Evolutionary conservation across 2,888 invertebrate species (phyloP), one percentile per base, ranked within the genome.

Genomic region (Clistopyga incitator): DNA sequence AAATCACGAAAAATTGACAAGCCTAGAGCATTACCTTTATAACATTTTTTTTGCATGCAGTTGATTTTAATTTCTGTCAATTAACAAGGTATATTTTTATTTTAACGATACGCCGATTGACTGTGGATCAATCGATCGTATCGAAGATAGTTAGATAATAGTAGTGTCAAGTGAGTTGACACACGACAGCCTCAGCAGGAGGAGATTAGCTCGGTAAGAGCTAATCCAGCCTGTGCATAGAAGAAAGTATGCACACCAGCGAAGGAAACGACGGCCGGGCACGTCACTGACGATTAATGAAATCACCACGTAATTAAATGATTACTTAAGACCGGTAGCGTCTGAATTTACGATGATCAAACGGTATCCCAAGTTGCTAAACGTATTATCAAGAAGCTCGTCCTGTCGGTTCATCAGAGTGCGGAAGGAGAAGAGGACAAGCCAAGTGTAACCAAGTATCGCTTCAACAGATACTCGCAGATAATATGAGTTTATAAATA

Each of bases 241-340:
- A 20, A 8, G 18, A 54, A 23, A 54, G 52, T 20, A 18, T 10
- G 10, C 23, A 54, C 23, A 54, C 23, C 20, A 11, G 52, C 23
- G 20, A 54, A 2, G 52, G 61, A 61, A 61, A 34, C n/a, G n/a
- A 61, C 10, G 29, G 61, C n/a, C n/a, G 18, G 18, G 34, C 20
- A 20, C 52, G 34, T 25, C 52, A 78, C 70, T 54, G 74, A 42
- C 71, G 81, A 83, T 85, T 78, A 84, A 84, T 80, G 64, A 74
- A 85, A 81, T 85, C 67, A 74, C 79, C 81, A 74, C 68, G 74
- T 85, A 88, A 90, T 90, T 90, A 88, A 87, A 89, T 84, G 88
- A 88, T 89, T 88, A 89, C 89, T 90, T 87, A 90, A 90, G 88
- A 90, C 89, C 88, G 84, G 90, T 90, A 88, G 90, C 88, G 4